phyloP scores from a whole-genome alignment of 2,797 vertebrate species.

The Craterocephalus amniculus region DNA sequence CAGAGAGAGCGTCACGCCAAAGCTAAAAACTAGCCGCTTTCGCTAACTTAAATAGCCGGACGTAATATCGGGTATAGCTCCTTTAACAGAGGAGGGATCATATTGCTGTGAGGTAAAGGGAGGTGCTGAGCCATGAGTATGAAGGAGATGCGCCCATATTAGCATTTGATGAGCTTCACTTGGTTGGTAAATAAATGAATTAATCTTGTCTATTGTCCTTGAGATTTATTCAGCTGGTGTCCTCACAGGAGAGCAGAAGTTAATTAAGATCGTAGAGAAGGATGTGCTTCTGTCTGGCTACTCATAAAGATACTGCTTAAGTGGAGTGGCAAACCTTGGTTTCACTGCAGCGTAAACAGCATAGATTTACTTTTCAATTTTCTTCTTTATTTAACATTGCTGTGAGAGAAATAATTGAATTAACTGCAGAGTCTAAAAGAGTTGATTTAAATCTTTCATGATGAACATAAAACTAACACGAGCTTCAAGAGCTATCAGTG shows the following conservation, averaged over 20 bases:
- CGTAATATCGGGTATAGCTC: no score
- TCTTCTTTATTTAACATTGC: slow-evolving; percentile 12
- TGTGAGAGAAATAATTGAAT: slow-evolving; percentile 36
- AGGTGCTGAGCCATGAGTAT: slow-evolving; percentile 56
- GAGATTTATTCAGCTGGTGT: slow-evolving; percentile 73
- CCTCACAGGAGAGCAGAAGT: slow-evolving; percentile 70
- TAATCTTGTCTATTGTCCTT: slow-evolving; percentile 79
- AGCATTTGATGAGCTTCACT: slow-evolving; percentile 71
- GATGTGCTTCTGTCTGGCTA: slow-evolving; percentile 43
- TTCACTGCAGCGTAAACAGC: slow-evolving; percentile 24
- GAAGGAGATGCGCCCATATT: slow-evolving; percentile 60
- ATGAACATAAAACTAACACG: background rate
- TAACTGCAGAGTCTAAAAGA: slow-evolving; percentile 3
- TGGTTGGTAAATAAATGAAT: slow-evolving; percentile 77
- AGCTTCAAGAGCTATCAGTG: background rate
- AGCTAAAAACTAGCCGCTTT: no score
- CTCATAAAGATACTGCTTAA: slow-evolving; percentile 53
- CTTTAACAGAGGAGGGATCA: slow-evolving; percentile 33
- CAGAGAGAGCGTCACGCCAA: no score
- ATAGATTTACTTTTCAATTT: slow-evolving; percentile 2
- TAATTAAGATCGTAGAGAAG: slow-evolving; percentile 74
- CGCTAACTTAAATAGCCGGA: no score
- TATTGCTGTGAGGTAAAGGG: slow-evolving; percentile 7
- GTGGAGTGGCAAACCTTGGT: slow-evolving; percentile 38
- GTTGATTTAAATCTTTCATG: background rate